Percentiles rank a stretch among this genome's conserved stretches.
Conservation (phyloP, 2,888 invertebrate genomes). For the Athripsodes cinereus region DNA sequence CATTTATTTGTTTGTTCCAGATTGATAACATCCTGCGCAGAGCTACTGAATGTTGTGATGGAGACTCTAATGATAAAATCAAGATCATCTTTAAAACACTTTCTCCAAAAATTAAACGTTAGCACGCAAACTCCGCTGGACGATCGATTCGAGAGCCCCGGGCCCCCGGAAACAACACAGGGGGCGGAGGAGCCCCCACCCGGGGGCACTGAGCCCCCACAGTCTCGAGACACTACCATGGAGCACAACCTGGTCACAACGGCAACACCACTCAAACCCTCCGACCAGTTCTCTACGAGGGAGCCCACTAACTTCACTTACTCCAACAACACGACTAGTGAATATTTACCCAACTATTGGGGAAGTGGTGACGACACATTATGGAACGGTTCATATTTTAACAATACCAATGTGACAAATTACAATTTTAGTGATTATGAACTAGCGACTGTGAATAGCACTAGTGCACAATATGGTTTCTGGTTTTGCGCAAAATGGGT, state of each 20-base stretch:
- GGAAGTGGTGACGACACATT: conserved; percentile 42
- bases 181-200: conserved; percentile 31
- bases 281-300: conserved; percentile 21
- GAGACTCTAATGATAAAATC: conserved; percentile 44
- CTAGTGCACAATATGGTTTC: conserved; percentile 41
- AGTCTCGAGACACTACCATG: conserved; percentile 16
- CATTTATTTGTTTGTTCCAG: conserved; percentile 31
- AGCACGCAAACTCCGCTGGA: conserved; percentile 24
- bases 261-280: conserved; percentile 29
- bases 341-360: conserved; percentile 33
- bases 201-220: conserved; percentile 26
- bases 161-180: conserved; percentile 25
- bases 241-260: conserved; percentile 17
- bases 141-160: conserved; percentile 20
- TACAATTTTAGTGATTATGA: conserved; percentile 40
- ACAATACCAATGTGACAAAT: conserved; percentile 45
- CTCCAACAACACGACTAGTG: conserved; percentile 34
- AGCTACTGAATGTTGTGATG: conserved; percentile 36
- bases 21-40: conserved; percentile 34
- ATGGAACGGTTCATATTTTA: conserved; percentile 46
- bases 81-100: conserved; percentile 33
- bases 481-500: conserved; percentile 72
- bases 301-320: conserved; percentile 31
- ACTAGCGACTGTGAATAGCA: conserved; percentile 42
- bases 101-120: conserved; percentile 34